These are phyloP conservation scores for Xestia xanthographa DNA, from an alignment of 2,888 invertebrate genomes.

Conservation along the genomic window DNA sequence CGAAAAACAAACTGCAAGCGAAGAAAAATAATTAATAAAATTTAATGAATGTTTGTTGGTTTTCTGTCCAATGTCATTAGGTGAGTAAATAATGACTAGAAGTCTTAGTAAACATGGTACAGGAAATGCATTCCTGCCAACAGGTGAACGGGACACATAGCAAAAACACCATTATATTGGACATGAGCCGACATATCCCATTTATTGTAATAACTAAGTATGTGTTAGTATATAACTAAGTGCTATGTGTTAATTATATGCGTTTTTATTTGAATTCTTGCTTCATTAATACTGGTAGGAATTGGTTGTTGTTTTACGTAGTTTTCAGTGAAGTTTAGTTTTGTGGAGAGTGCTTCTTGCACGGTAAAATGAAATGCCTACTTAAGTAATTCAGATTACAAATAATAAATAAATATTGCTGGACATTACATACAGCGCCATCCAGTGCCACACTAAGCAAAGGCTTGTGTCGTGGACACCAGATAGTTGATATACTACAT, in stretches of 20 bases:
- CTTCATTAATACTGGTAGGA: not conserved
- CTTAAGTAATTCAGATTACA: not conserved
- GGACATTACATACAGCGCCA: no score
- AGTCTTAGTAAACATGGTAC: not conserved
- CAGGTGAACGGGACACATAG: conserved; percentile 21
- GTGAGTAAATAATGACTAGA: conserved; percentile 14
- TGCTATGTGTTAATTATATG: conserved; percentile 30
- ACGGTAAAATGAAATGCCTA: not conserved
- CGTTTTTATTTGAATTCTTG: conserved; percentile 32
- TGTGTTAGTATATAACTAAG: conserved; percentile 15
- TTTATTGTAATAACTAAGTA: conserved; percentile 41
- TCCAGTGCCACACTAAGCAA: no score
- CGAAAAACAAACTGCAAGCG: no score
- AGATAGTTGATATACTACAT: no score
- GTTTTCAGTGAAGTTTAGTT: not conserved
- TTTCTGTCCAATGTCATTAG: conserved; percentile 7
- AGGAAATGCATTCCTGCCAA: conserved; percentile 54
- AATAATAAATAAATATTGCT: no score
- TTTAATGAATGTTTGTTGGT: not conserved
- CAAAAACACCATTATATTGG: conserved; percentile 47
- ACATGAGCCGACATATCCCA: conserved; percentile 37
- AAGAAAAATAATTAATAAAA: not conserved
- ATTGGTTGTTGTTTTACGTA: conserved; percentile 4
- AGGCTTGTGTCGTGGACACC: no score
- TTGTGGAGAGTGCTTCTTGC: not conserved